Evolutionary conservation across 2,888 invertebrate species (phyloP).

Genomic region (Rhogogaster chlorosoma): DNA sequence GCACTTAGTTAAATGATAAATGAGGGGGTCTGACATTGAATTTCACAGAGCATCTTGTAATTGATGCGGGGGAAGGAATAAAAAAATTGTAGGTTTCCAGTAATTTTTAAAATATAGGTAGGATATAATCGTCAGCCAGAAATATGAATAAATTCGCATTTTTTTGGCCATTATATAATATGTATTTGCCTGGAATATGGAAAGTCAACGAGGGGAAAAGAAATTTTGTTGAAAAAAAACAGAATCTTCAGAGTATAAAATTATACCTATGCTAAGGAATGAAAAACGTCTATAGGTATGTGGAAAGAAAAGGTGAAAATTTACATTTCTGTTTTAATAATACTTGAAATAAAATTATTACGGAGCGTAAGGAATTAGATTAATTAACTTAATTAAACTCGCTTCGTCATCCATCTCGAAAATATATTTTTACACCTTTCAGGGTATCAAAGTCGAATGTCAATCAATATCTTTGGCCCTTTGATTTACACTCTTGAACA

Average conservation of each 20-base stretch:
- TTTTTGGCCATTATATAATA: not conserved
- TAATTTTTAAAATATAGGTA: not conserved
- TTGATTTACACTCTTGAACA: not conserved
- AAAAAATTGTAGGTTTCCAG: not conserved
- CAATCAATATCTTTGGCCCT: not conserved
- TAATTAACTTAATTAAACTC: constrained; percentile 28
- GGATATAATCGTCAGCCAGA: not conserved
- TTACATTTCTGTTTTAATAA: not conserved
- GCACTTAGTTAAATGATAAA: constrained; percentile 4
- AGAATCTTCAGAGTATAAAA: not conserved
- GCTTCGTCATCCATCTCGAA: not conserved
- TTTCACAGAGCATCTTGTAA: not conserved
- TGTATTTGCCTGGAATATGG: not conserved
- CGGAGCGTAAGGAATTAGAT: constrained; percentile 5
- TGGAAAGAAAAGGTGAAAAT: not conserved
- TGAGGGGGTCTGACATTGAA: not conserved
- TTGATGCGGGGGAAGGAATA: not conserved
- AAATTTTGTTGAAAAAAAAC: not conserved
- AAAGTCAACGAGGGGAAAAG: not conserved
- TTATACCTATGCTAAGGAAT: not conserved
- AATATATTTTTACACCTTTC: not conserved
- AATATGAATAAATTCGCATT: not conserved
- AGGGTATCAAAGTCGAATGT: not conserved
- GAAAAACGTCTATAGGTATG: not conserved
- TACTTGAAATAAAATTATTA: not conserved